phyloP scores from a whole-genome alignment of 2,888 invertebrate genomes.

The Tachystola acroxantha region DNA sequence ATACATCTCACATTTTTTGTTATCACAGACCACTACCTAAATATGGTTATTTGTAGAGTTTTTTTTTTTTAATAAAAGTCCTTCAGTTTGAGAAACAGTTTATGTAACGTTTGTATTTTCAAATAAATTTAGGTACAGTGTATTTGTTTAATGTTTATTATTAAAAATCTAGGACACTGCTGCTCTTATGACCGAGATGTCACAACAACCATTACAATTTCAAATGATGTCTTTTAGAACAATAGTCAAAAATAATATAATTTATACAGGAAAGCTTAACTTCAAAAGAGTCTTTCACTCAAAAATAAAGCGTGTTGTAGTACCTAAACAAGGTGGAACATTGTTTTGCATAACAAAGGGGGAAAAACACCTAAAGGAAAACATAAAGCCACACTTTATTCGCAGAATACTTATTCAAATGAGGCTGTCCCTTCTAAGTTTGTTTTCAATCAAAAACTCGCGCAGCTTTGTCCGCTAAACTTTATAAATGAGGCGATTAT shows the following conservation, averaged over 20 bases:
- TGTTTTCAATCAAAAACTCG: slow-evolving; percentile 79
- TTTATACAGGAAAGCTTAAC: slow-evolving; percentile 77
- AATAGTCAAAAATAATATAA: slow-evolving; percentile 75
- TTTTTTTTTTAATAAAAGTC: too few relatives aligned
- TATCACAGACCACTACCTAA: too few relatives aligned
- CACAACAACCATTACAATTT: slow-evolving; percentile 62
- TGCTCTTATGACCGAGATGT: slow-evolving; percentile 44
- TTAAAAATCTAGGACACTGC: too few relatives aligned
- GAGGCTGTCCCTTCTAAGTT: slow-evolving; percentile 79
- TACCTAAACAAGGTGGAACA: slow-evolving; percentile 78
- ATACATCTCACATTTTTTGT: too few relatives aligned
- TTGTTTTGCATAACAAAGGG: slow-evolving; percentile 78
- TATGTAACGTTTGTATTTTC: too few relatives aligned
- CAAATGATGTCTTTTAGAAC: slow-evolving; percentile 69
- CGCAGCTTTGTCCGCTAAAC: slow-evolving; percentile 76
- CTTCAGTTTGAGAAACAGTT: too few relatives aligned
- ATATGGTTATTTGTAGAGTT: too few relatives aligned
- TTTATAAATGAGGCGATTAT: slow-evolving; percentile 79
- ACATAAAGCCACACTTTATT: slow-evolving; percentile 79
- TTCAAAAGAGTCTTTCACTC: slow-evolving; percentile 78
- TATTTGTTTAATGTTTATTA: too few relatives aligned
- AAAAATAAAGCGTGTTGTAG: slow-evolving; percentile 78
- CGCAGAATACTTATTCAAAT: slow-evolving; percentile 79
- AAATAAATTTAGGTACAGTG: too few relatives aligned
- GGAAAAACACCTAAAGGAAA: slow-evolving; percentile 77